phyloP scores from a whole-genome alignment of 92 coral and sea anemone species.

The Hydrozoanthus gracilis region DNA sequence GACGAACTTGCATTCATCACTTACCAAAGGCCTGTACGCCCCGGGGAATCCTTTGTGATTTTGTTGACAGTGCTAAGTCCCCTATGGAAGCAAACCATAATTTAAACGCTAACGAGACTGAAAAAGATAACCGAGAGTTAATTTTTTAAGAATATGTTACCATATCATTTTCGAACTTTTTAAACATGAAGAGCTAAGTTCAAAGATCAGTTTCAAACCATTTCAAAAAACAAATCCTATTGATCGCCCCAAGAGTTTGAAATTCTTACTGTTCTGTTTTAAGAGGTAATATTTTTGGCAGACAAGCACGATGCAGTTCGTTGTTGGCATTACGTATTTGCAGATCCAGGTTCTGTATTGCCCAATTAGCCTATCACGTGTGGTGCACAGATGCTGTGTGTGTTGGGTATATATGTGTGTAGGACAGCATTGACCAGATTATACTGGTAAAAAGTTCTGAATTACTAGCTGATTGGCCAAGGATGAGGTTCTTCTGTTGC shows the following conservation, averaged over 20 bases:
- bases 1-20: not conserved
- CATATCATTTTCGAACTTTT: not conserved
- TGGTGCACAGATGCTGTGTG: not conserved
- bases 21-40: not conserved
- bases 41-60: not conserved
- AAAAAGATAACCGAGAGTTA: too few species aligned
- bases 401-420: not conserved
- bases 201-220: too few species aligned
- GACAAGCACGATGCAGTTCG: conserved; percentile 26
- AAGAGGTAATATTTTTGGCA: not conserved
- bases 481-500: not conserved
- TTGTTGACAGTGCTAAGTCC: not conserved
- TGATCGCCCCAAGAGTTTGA: not conserved
- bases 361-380: too few species aligned
- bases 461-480: too few species aligned
- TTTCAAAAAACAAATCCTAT: not conserved
- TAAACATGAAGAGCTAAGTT: not conserved
- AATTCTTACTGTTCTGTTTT: too few species aligned
- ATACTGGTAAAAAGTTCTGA: too few species aligned
- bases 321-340: not conserved
- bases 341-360: too few species aligned
- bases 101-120: too few species aligned
- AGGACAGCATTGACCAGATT: not conserved
- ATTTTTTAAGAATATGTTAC: not conserved
- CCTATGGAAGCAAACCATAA: too few species aligned